Evolutionary conservation across 2,888 invertebrate genomes (phyloP), one percentile per base, ranked within the genome.

Genomic region (Lepetodrilus schrolli): DNA sequence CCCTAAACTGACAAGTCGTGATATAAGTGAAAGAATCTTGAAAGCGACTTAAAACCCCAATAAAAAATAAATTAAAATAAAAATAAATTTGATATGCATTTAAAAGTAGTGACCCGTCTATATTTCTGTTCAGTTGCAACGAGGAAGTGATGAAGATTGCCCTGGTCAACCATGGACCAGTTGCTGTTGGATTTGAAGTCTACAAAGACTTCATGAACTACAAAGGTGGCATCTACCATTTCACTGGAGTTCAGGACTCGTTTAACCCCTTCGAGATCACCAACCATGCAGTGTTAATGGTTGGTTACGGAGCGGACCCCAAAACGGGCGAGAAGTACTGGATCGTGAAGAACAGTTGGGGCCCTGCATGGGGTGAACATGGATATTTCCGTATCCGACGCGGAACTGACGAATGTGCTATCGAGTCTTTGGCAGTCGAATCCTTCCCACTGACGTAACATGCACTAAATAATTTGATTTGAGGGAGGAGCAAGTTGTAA

Each of bases 271-370:
- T 91, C 78, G 88, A 92, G 85, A 79, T 89, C 50, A 90, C 91
- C 13, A 91, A 92, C 82, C 92, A 92, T 77, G 92, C 91, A 13
- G 92, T 92, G 2, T 82, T 92, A 26, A 76, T 91, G 26, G 92
- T 92, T 13, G 92, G 92, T 2, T 92, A 91, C 79, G 92, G 92
- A 0, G 84, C 78, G 0, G 91, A 91, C 34, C 3, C 10, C 1
- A 72, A 74, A 66, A 82, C 83, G 3, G 89, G 89, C 7, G 83
- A 87, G 47, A 86, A 88, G 50, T 92, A 84, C 78, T 91, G 91
- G 90, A 88, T 86, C 20, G 88, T 91, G 4, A 90, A 90, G 80
- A 91, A 91, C 80, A 90, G 89, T 73, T 91, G 91, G 91, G 90
- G 90, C 3, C 73, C 76, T 4, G 10, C 17, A 0, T 91, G 91